Evolutionary conservation across 2,888 invertebrate species (phyloP).

Genomic region (Aethes cnicana): DNA sequence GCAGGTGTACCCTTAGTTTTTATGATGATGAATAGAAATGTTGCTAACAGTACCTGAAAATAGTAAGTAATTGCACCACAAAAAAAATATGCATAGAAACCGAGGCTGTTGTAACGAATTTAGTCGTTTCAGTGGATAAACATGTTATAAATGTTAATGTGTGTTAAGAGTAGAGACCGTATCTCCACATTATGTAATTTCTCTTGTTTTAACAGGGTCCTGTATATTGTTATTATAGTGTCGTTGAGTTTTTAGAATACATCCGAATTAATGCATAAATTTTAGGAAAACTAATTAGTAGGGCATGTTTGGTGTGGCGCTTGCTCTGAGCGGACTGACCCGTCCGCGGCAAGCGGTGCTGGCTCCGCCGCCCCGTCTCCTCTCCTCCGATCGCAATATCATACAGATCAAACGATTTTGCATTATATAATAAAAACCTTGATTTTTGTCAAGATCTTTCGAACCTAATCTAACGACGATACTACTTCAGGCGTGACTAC

Average conservation of each 20-base stretch:
- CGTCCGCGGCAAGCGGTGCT: too few relatives aligned
- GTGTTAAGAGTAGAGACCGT: constrained; percentile 31
- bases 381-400: too few relatives aligned
- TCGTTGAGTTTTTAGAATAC: background rate
- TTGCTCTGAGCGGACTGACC: too few relatives aligned
- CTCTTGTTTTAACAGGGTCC: constrained; percentile 29
- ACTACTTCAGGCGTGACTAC: constrained; percentile 23
- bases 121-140: constrained; percentile 50
- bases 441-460: background rate
- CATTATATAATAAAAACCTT: too few relatives aligned
- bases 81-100: constrained; percentile 40
- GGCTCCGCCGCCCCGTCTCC: too few relatives aligned
- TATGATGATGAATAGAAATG: constrained; percentile 2
- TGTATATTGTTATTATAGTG: background rate
- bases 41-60: constrained; percentile 22
- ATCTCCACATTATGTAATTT: constrained; percentile 27
- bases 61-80: constrained; percentile 17
- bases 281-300: too few relatives aligned
- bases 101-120: constrained; percentile 64
- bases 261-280: too few relatives aligned
- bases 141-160: constrained; percentile 34
- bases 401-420: too few relatives aligned
- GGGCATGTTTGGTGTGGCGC: too few relatives aligned
- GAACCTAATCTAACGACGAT: constrained; percentile 5
- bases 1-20: background rate